These are phyloP conservation scores for Diarsia mendica DNA, from an alignment of 2,888 invertebrate species.

Conservation along the genomic window DNA sequence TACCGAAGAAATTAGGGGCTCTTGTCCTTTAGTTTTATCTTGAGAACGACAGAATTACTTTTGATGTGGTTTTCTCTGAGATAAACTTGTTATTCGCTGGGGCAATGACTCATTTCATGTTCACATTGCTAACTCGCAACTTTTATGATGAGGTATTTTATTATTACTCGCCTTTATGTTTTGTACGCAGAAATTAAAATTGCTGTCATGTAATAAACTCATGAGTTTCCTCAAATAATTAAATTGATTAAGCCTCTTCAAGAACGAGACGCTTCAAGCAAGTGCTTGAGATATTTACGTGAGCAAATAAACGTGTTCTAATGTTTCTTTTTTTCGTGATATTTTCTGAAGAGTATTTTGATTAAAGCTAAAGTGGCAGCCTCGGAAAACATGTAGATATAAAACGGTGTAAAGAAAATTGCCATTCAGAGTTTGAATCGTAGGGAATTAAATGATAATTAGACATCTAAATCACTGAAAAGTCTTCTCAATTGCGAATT, in stretches of 20 bases:
- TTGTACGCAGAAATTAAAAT: background rate
- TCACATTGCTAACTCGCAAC: constrained; percentile 16
- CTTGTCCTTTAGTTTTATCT: constrained; percentile 50
- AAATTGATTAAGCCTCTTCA: background rate
- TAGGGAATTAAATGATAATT: constrained; percentile 57
- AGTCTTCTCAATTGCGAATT: constrained; percentile 62
- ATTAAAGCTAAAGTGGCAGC: constrained; percentile 25
- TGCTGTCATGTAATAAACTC: background rate
- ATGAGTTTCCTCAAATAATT: background rate
- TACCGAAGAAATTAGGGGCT: constrained; percentile 48
- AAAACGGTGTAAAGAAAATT: constrained; percentile 1
- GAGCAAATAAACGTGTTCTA: background rate
- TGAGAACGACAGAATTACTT: constrained; percentile 40
- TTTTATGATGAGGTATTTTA: background rate
- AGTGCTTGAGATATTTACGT: background rate
- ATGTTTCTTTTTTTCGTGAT: background rate
- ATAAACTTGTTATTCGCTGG: constrained; percentile 40
- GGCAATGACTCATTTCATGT: constrained; percentile 33
- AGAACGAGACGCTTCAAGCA: too few species aligned
- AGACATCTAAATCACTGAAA: constrained; percentile 53
- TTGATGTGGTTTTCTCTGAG: constrained; percentile 29
- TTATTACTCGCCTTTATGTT: background rate
- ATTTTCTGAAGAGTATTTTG: constrained; percentile 27
- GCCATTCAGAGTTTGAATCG: constrained; percentile 21
- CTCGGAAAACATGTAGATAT: background rate